These are phyloP conservation scores for Brachyrhaphis roseni DNA, from an alignment of 2,797 vertebrate genomes.

Conservation along the genomic window DNA sequence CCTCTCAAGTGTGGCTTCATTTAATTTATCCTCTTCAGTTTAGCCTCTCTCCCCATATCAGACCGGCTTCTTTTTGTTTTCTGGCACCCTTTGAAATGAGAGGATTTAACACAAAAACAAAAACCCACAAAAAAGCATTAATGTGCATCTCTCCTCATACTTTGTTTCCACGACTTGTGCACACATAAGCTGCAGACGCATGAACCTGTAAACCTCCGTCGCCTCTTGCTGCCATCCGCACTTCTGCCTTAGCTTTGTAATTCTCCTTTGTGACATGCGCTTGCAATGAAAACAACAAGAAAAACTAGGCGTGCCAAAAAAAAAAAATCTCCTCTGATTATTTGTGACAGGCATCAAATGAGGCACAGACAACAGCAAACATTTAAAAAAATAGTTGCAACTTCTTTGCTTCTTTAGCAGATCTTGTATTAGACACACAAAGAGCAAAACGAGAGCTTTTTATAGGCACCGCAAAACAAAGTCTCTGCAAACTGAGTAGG, in stretches of 20 bases:
- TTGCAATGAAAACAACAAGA: not conserved
- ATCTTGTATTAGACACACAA: slow-evolving; percentile 5
- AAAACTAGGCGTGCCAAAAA: slow-evolving; percentile 3
- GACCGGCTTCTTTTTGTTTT: slow-evolving; percentile 30
- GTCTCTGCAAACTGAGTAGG: not conserved
- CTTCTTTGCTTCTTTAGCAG: not conserved
- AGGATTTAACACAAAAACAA: slow-evolving; percentile 6
- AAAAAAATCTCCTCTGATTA: slow-evolving; percentile 15
- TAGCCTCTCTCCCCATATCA: slow-evolving; percentile 29
- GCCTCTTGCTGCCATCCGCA: not conserved
- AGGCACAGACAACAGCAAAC: slow-evolving; percentile 24
- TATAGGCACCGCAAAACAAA: not conserved
- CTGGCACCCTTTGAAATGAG: slow-evolving; percentile 19
- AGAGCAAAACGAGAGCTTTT: not conserved
- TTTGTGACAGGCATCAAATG: slow-evolving; percentile 26
- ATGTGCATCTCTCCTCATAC: slow-evolving; percentile 3
- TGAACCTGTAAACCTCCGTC: not conserved
- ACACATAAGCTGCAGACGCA: slow-evolving; percentile 22
- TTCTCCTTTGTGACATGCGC: slow-evolving; percentile 3
- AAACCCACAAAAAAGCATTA: slow-evolving; percentile 9
- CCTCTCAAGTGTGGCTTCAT: slow-evolving; percentile 15
- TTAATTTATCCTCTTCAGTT: slow-evolving; percentile 31
- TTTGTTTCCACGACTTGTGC: slow-evolving; percentile 1
- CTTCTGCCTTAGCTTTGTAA: slow-evolving; percentile 10
- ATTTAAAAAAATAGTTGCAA: slow-evolving; percentile 6